Evolutionary conservation across 2,113 vertebrate genomes (phyloP).

Genomic region (Stegastes partitus): DNA sequence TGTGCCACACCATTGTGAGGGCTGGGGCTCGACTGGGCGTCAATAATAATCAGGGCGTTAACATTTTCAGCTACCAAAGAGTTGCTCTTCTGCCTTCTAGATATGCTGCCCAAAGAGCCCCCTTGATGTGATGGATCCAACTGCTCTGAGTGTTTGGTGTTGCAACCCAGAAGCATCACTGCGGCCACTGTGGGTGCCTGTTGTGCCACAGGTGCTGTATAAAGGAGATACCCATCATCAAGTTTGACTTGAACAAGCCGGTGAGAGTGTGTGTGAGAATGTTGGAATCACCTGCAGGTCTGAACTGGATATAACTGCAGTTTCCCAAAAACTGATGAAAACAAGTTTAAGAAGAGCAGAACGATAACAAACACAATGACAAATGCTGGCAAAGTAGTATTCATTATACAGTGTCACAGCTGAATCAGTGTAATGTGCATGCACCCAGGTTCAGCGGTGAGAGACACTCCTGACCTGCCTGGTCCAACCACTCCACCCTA

Average conservation of each 20-base stretch:
- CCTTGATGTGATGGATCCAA: slow-evolving; percentile 99
- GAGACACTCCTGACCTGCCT: too few species aligned
- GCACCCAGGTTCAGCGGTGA: too few species aligned
- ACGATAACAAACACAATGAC: too few species aligned
- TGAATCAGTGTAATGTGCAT: too few species aligned
- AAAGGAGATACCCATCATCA: slow-evolving; percentile 99
- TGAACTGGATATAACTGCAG: too few species aligned
- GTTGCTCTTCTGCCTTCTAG: slow-evolving; percentile 95
- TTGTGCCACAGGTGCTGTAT: slow-evolving; percentile 99
- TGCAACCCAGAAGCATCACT: slow-evolving; percentile 98
- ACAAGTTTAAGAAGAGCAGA: too few species aligned
- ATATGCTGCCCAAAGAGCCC: slow-evolving; percentile 99
- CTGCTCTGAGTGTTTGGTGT: slow-evolving; percentile 99
- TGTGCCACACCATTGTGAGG: slow-evolving; percentile 96
- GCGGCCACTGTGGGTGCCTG: slow-evolving; percentile 98
- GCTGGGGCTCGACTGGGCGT: slow-evolving; percentile 94
- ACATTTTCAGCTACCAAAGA: slow-evolving; percentile 99
- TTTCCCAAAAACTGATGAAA: too few species aligned
- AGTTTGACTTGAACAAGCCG: slow-evolving; percentile 99
- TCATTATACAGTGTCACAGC: too few species aligned
- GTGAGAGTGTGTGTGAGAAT: slow-evolving; percentile 97
- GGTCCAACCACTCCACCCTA: too few species aligned
- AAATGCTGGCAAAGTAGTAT: too few species aligned
- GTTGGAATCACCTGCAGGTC: too few species aligned
- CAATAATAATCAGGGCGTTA: slow-evolving; percentile 96